These are phyloP conservation scores for Elegia similella DNA, from an alignment of 2,888 invertebrate species.

Conservation along the genomic window DNA sequence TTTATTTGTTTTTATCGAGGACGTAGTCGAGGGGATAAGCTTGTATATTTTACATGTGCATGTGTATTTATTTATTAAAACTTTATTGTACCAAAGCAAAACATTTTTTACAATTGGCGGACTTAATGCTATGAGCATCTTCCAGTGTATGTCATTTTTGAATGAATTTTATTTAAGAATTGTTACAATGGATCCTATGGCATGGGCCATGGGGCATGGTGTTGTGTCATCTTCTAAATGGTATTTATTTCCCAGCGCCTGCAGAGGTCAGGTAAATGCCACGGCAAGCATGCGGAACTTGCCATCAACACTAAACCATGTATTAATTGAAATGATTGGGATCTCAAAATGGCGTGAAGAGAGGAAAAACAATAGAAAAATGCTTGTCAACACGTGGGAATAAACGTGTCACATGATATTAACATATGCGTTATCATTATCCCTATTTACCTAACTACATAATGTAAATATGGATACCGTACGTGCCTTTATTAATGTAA, in stretches of 20 bases:
- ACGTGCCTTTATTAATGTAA: too few relatives aligned
- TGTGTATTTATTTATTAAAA: too few relatives aligned
- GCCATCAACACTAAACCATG: constrained; percentile 19
- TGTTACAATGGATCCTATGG: constrained; percentile 2
- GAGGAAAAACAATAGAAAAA: neutral
- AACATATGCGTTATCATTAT: too few relatives aligned
- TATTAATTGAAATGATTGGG: constrained; percentile 7
- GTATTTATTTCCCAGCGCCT: constrained; percentile 51
- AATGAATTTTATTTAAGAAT: neutral
- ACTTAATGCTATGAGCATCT: too few relatives aligned
- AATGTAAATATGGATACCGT: too few relatives aligned
- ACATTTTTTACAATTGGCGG: too few relatives aligned
- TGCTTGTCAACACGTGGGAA: neutral
- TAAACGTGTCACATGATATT: too few relatives aligned
- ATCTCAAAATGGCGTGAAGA: neutral
- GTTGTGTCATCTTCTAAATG: constrained; percentile 60
- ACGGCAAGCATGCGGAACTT: constrained; percentile 50
- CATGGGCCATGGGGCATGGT: constrained; percentile 12
- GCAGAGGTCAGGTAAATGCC: constrained; percentile 61
- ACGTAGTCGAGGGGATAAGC: too few relatives aligned
- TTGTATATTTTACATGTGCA: too few relatives aligned
- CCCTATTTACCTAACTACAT: too few relatives aligned
- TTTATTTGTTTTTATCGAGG: too few relatives aligned
- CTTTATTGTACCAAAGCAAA: too few relatives aligned
- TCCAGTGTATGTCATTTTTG: neutral